Conservation (phyloP, 2,888 invertebrate species). For the Drosophila paracracens region DNA sequence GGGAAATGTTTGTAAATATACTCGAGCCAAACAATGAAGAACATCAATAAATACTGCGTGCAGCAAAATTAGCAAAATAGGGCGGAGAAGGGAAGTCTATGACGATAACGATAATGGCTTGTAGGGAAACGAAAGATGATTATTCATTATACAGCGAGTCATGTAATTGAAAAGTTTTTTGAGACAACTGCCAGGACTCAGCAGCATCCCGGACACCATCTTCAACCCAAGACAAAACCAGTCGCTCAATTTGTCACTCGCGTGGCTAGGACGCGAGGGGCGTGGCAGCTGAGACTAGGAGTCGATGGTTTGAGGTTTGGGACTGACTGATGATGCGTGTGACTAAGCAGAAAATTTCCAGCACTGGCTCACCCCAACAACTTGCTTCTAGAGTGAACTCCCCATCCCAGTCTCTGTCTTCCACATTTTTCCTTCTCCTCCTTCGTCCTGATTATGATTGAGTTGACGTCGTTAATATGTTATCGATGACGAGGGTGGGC, state of each 20-base stretch:
- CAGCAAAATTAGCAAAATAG: constrained; percentile 22
- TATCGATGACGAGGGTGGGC: constrained; percentile 51
- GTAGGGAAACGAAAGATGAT: constrained; percentile 34
- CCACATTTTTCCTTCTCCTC: neutral
- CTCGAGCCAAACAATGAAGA: constrained; percentile 45
- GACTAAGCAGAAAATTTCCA: constrained; percentile 65
- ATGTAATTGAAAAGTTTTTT: constrained; percentile 75
- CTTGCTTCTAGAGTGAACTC: constrained; percentile 25
- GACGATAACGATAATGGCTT: constrained; percentile 44
- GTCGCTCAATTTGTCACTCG: constrained; percentile 78
- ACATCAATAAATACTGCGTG: constrained; percentile 64
- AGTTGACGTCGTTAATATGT: constrained; percentile 81
- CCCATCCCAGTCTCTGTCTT: neutral
- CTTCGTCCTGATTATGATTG: constrained; percentile 71
- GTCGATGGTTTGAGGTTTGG: constrained; percentile 1
- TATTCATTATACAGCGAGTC: constrained; percentile 52
- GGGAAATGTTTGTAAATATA: constrained; percentile 34
- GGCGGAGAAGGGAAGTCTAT: neutral
- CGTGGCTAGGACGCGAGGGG: constrained; percentile 43
- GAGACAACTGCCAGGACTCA: constrained; percentile 27
- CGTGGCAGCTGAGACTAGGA: constrained; percentile 41
- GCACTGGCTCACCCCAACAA: constrained; percentile 30
- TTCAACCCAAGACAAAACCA: constrained; percentile 42
- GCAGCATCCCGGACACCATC: constrained; percentile 6
- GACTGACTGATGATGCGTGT: constrained; percentile 63